Conservation (phyloP, 2,888 invertebrate genomes). For the Hybos culiciformis region DNA sequence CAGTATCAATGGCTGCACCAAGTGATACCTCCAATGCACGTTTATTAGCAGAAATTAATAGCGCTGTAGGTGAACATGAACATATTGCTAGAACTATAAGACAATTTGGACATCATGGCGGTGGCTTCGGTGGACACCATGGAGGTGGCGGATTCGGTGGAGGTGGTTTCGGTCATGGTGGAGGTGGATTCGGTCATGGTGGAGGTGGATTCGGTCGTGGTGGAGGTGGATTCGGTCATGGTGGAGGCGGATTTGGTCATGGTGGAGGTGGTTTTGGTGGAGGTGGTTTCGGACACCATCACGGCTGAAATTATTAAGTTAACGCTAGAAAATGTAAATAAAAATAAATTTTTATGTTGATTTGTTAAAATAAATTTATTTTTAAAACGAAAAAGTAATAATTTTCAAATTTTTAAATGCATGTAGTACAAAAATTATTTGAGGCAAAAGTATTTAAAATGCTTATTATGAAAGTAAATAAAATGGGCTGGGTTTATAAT, state of each 20-base stretch:
- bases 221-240: slow-evolving; percentile 5
- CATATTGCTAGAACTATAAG: neutral
- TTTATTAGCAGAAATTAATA: neutral
- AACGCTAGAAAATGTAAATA: neutral
- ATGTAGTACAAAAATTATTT: too few relatives aligned
- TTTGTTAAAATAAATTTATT: too few relatives aligned
- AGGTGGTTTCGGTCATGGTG: slow-evolving; percentile 4
- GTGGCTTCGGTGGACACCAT: neutral
- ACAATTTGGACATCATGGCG: neutral
- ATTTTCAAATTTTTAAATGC: too few relatives aligned
- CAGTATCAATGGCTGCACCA: neutral
- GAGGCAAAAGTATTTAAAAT: too few relatives aligned
- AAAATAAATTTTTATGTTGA: too few relatives aligned
- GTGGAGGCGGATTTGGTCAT: slow-evolving; percentile 8
- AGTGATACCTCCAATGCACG: neutral
- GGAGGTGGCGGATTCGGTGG: slow-evolving; percentile 4
- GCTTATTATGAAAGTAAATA: too few relatives aligned
- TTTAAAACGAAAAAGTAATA: too few relatives aligned
- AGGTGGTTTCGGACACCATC: neutral
- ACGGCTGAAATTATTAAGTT: neutral
- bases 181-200: slow-evolving; percentile 7
- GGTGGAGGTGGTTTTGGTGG: slow-evolving; percentile 12
- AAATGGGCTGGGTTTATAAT: too few relatives aligned
- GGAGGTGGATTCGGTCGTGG: slow-evolving; percentile 7
- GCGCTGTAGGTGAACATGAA: neutral